Percentiles rank a stretch among this genome's conserved stretches.
phyloP scores from a whole-genome alignment of 2,113 vertebrate genomes.

The Platichthys stellatus region DNA sequence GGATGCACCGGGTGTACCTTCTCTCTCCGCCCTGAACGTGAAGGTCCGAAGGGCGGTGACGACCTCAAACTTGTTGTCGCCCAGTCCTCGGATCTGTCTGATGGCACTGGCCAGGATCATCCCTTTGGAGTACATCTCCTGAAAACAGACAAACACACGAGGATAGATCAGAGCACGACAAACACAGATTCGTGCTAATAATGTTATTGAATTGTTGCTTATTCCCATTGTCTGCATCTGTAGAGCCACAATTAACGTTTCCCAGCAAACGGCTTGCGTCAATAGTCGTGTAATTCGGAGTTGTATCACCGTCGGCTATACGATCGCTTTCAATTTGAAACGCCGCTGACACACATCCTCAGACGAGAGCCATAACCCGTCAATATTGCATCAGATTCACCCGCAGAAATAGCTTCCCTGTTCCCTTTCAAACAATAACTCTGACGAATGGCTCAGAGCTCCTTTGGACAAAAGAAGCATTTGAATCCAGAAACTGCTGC shows the following conservation, averaged over 20 bases:
- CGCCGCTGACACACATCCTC: constrained; percentile 47
- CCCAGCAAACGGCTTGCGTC: constrained; percentile 16
- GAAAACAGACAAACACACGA: constrained; percentile 15
- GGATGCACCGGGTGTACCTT: constrained; percentile 83
- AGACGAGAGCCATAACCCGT: constrained; percentile 45
- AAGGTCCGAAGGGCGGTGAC: constrained; percentile 92
- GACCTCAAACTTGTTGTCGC: constrained; percentile 96
- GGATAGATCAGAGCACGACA: neutral
- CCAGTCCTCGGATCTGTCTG: constrained; percentile 84
- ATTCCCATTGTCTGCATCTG: constrained; percentile 39
- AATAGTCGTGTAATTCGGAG: constrained; percentile 45
- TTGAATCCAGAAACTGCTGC: constrained; percentile 24
- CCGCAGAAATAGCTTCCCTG: constrained; percentile 53
- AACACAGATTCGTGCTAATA: constrained; percentile 23
- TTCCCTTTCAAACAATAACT: constrained; percentile 53
- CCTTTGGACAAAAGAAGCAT: constrained; percentile 26
- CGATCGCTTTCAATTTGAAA: constrained; percentile 44
- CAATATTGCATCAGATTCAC: constrained; percentile 41
- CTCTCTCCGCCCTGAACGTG: constrained; percentile 92
- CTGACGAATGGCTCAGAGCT: constrained; percentile 45
- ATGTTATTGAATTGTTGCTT: constrained; percentile 32
- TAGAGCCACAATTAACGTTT: constrained; percentile 26
- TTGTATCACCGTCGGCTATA: constrained; percentile 3
- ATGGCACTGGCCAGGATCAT: constrained; percentile 90
- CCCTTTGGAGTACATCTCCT: constrained; percentile 98